Conservation (phyloP, 2,797 vertebrate genomes). For the Galago senegalensis region DNA sequence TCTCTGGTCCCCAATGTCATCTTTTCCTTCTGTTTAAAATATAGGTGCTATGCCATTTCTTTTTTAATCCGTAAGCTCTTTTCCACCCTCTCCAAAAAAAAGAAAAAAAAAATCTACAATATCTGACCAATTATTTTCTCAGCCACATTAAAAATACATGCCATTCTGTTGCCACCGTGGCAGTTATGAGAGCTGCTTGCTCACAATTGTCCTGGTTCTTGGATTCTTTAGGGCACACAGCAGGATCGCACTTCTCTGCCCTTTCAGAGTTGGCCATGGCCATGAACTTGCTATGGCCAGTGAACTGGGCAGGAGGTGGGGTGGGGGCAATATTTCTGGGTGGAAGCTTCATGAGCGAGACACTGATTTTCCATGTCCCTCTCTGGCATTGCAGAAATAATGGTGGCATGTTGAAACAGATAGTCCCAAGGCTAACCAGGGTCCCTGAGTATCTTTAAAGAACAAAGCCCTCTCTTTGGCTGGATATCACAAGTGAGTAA, state of each 20-base stretch:
- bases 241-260: background rate
- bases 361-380: background rate
- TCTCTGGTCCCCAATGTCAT: conserved; percentile 74
- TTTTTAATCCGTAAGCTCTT: conserved; percentile 69
- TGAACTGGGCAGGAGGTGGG: background rate
- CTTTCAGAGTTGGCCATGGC: background rate
- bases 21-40: conserved; percentile 79
- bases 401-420: background rate
- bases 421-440: background rate
- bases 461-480: background rate
- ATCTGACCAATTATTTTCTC: conserved; percentile 83
- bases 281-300: background rate
- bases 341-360: background rate
- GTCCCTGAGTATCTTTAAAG: background rate
- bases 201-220: background rate
- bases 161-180: conserved; percentile 23
- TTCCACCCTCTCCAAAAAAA: background rate
- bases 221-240: background rate
- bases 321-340: background rate
- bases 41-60: conserved; percentile 67
- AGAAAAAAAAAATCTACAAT: background rate
- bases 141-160: conserved; percentile 83
- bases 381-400: background rate
- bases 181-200: background rate
- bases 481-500: background rate